These are phyloP conservation scores for Campylorhamphus procurvoides DNA, from an alignment of 2,113 vertebrate species.

Conservation along the genomic window DNA sequence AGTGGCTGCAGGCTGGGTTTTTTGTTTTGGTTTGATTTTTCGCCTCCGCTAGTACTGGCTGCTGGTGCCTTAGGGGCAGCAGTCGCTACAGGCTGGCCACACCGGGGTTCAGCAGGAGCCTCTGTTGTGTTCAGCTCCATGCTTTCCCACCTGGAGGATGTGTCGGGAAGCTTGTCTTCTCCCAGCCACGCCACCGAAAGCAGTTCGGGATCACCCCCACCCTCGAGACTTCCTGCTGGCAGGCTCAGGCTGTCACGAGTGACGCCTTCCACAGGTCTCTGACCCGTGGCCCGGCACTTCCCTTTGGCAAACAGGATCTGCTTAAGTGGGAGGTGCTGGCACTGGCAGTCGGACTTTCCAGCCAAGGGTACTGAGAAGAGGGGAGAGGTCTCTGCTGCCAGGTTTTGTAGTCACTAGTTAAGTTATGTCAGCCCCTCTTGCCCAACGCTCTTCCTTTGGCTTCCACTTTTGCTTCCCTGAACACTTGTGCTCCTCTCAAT, in stretches of 20 bases:
- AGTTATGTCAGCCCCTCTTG: background rate
- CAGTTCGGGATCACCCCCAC: background rate
- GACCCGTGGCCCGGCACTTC: background rate
- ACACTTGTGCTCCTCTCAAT: background rate
- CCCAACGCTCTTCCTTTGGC: accelerated
- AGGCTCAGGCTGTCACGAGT: background rate
- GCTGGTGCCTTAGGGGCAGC: background rate
- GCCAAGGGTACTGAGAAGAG: background rate
- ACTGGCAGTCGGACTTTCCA: background rate
- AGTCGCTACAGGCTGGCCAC: background rate
- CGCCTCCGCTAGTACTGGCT: accelerated
- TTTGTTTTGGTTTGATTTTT: background rate
- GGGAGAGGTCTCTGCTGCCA: background rate
- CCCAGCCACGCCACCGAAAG: background rate
- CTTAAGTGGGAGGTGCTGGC: background rate
- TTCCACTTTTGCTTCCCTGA: background rate
- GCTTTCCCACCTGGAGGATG: accelerated
- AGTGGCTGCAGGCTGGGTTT: too few species aligned
- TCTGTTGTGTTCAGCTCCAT: accelerated
- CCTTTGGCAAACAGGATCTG: background rate
- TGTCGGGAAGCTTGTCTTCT: accelerated
- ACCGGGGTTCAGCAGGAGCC: background rate
- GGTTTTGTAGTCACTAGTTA: accelerated
- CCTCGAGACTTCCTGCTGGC: background rate
- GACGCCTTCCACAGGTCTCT: background rate